A percentile compares a stretch with the other conserved stretches of the same genome.
phyloP scores from a whole-genome alignment of 2,888 invertebrate genomes.

The Nephrotoma guestfalica region DNA sequence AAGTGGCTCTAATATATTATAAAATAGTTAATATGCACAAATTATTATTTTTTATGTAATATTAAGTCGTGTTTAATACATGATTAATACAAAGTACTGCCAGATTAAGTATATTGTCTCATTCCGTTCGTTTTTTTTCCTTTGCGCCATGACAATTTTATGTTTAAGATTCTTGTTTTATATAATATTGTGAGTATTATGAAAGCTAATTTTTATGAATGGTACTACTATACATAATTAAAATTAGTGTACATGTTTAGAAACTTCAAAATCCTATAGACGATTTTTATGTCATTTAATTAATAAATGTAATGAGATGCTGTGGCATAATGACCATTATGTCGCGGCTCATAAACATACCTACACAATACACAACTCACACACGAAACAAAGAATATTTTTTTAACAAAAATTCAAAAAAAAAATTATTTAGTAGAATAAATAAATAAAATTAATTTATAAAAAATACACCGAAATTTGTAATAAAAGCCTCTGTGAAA shows the following conservation, averaged over 20 bases:
- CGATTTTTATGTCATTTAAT: neutral
- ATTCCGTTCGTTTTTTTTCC: neutral
- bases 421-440: neutral
- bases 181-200: neutral
- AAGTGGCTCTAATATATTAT: neutral
- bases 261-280: neutral
- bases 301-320: neutral
- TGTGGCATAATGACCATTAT: no score
- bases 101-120: neutral
- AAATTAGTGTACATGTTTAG: neutral
- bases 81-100: neutral
- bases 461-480: neutral
- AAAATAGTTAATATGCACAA: neutral
- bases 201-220: neutral
- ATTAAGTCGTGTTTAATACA: neutral
- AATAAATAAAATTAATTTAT: neutral
- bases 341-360: no score
- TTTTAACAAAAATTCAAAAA: neutral
- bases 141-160: neutral
- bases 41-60: neutral
- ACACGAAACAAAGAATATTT: neutral
- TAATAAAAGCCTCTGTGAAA: neutral
- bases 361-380: neutral
- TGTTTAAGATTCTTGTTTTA: neutral
- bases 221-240: neutral